Percentiles rank a stretch among this genome's conserved stretches.
phyloP scores from a whole-genome alignment of 2,797 vertebrate genomes.

The Takifugu rubripes region DNA sequence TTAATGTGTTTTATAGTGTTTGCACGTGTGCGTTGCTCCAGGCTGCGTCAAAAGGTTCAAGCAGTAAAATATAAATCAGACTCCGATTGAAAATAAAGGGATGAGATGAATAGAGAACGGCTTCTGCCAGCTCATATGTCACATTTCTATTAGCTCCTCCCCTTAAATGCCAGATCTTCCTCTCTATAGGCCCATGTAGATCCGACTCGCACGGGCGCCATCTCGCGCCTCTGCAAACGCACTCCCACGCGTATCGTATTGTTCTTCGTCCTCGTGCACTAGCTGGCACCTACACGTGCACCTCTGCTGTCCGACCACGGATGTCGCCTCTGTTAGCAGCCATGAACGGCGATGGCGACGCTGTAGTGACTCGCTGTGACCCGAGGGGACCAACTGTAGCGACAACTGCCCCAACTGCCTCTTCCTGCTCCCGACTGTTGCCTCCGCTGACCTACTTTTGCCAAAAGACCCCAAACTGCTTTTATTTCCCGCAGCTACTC shows the following conservation, averaged over 20 bases:
- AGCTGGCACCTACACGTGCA: constrained; percentile 35
- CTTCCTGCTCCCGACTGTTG: constrained; percentile 55
- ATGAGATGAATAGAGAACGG: no score
- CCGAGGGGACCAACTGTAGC: constrained; percentile 49
- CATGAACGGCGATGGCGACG: constrained; percentile 3
- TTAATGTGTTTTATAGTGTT: constrained; percentile 10
- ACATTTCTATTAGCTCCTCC: not conserved
- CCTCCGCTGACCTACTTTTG: constrained; percentile 67
- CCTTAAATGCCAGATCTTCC: not conserved
- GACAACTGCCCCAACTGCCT: constrained; percentile 31
- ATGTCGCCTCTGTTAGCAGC: constrained; percentile 10
- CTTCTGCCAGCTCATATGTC: constrained; percentile 12
- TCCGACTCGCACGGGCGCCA: no score
- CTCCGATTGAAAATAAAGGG: no score
- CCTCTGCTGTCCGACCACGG: constrained; percentile 37
- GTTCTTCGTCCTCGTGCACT: constrained; percentile 11
- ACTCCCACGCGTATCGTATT: no score
- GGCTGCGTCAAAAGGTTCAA: constrained; percentile 12
- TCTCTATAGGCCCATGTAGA: not conserved
- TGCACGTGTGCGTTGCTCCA: constrained; percentile 10
- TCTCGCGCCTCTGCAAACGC: no score
- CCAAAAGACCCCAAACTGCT: constrained; percentile 22
- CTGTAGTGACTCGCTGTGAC: constrained; percentile 34
- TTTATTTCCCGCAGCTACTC: constrained; percentile 33
- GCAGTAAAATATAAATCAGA: not conserved